Evolutionary conservation across 2,888 invertebrate genomes (phyloP), one percentile per base, ranked within the genome.

Genomic region (Trichopria drosophilae): DNA sequence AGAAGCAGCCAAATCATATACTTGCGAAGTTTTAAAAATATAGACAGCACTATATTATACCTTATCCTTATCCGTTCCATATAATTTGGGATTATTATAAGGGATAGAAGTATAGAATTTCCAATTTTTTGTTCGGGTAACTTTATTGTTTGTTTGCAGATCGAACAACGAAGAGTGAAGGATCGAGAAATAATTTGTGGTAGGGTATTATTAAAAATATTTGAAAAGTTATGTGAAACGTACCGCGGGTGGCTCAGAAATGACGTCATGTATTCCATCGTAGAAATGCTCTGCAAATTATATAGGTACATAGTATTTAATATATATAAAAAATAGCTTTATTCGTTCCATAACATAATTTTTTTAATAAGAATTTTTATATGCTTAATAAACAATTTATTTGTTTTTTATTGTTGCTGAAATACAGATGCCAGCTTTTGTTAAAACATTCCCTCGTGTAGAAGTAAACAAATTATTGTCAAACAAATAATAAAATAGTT

Each of bases 141-240:
- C n/a, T 36, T 47, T 39, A 34, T 42, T 43, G 19, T 35, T 43
- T 40, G n/a, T 56, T 46, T 40, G 10, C 43, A 70, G 70, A 55
- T 61, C 9, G 46, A 51, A 6, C 52, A 57, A 1, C 41, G 53
- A n/a, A 55, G 54, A 22, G 51, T 56, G 5, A 63, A 62, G 26
- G 68, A 69, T 15, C 62, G 62, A 40, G 60, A 51, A 6, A 47
- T 69, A 24, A 60, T 63, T 36, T 66, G 66, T 37, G 47, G 62
- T 5, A 62, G 62, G 35, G 39, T 67, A 18, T 57, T 71, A 19
- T 49, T 73, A 16, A 69, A 66, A 55, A 64, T 71, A 48, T 60
- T 74, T 19, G 61, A 63, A 26, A 68, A 63, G 61, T 56, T 74
- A 24, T 65, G 59, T 37, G 53, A 53, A 6, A 48, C 50, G 19